Conservation (phyloP, 2,888 invertebrate species). For the Aplocera efformata region DNA sequence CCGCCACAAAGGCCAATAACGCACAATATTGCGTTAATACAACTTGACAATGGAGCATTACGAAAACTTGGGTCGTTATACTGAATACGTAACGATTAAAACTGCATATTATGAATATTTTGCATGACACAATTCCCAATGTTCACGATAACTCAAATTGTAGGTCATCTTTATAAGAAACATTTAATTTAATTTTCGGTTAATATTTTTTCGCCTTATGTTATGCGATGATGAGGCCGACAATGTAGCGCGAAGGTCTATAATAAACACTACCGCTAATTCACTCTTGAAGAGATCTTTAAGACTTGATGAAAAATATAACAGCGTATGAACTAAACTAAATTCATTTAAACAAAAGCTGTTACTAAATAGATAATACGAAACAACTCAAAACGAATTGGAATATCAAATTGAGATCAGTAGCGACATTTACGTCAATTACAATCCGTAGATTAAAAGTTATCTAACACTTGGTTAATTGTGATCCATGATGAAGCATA, state of each 20-base stretch:
- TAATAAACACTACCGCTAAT: too few species aligned
- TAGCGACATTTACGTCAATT: slow-evolving; percentile 30
- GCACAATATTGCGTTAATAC: slow-evolving; percentile 2
- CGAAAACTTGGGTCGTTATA: background rate
- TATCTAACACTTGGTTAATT: slow-evolving; percentile 47
- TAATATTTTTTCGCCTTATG: too few species aligned
- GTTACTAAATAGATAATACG: slow-evolving; percentile 3
- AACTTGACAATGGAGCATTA: slow-evolving; percentile 3
- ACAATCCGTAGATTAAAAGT: slow-evolving; percentile 31
- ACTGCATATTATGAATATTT: too few species aligned
- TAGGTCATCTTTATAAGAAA: too few species aligned
- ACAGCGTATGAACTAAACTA: too few species aligned
- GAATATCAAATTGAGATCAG: slow-evolving; percentile 23
- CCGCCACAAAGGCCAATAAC: slow-evolving; percentile 2
- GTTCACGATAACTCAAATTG: too few species aligned
- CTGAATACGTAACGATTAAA: background rate
- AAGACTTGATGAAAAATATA: too few species aligned
- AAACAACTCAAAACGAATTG: slow-evolving; percentile 11
- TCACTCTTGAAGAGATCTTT: too few species aligned
- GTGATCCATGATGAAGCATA: slow-evolving; percentile 42
- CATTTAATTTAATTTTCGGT: too few species aligned
- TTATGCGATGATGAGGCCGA: too few species aligned
- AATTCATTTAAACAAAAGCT: background rate
- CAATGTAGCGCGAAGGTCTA: too few species aligned
- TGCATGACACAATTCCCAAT: too few species aligned